phyloP scores from a whole-genome alignment of 2,888 invertebrate species.

The Apantesis nais region DNA sequence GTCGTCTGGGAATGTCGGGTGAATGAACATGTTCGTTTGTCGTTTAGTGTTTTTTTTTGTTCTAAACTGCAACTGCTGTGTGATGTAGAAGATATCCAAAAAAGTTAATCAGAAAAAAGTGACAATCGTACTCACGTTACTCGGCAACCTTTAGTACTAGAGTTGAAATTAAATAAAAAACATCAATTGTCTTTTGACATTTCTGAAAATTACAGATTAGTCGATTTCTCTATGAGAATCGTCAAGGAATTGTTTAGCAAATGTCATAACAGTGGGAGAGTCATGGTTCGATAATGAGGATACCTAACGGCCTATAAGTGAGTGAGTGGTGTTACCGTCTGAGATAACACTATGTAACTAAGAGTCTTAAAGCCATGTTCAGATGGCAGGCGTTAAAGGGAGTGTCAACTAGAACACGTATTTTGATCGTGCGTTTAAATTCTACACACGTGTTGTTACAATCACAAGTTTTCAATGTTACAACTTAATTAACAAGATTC shows the following conservation, averaged over 20 bases:
- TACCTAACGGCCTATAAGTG: not conserved
- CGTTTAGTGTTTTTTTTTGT: not conserved
- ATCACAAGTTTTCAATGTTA: too few species aligned
- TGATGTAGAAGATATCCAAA: not conserved
- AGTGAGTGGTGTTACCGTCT: not conserved
- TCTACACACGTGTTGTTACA: too few species aligned
- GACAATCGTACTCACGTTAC: not conserved
- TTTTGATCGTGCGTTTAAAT: too few species aligned
- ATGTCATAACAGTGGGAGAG: not conserved
- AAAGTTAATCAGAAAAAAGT: not conserved
- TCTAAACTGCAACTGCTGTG: not conserved
- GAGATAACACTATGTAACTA: too few species aligned
- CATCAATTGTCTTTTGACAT: not conserved
- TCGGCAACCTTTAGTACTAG: not conserved
- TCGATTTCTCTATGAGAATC: not conserved
- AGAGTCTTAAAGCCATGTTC: too few species aligned
- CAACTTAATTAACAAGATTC: too few species aligned
- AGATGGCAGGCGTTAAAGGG: too few species aligned
- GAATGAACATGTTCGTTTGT: slow-evolving; percentile 29
- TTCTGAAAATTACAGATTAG: not conserved
- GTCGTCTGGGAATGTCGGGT: slow-evolving; percentile 47
- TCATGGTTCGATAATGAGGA: too few species aligned
- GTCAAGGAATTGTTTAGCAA: not conserved
- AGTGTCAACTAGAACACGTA: too few species aligned
- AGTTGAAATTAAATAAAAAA: not conserved